Conservation (phyloP, 2,888 invertebrate genomes). For the Pollenia griseotomentosa region DNA sequence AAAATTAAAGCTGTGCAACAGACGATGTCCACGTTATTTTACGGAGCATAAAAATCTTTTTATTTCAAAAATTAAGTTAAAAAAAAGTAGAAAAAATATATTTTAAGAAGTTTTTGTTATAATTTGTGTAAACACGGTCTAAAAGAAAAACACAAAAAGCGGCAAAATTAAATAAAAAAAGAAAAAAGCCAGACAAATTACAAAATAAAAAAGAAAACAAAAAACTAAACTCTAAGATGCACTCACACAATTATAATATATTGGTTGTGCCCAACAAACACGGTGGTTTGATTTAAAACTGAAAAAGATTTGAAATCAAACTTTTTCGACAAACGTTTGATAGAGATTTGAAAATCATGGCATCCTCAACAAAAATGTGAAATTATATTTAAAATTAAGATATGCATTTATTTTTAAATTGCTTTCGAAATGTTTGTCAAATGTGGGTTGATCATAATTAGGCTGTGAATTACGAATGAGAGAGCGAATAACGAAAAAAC, state of each 20-base stretch:
- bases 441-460: too few relatives aligned
- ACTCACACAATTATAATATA: neutral
- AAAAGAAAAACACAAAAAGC: slow-evolving; percentile 43
- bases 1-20: slow-evolving; percentile 48
- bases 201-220: neutral
- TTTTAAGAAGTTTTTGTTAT: slow-evolving; percentile 48
- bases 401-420: too few relatives aligned
- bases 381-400: too few relatives aligned
- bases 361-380: too few relatives aligned
- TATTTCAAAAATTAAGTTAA: slow-evolving; percentile 52
- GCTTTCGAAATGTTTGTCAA: too few relatives aligned
- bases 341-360: too few relatives aligned
- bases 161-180: slow-evolving; percentile 46
- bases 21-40: slow-evolving; percentile 49
- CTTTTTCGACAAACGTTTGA: too few relatives aligned
- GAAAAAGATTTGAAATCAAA: too few relatives aligned
- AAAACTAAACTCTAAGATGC: neutral
- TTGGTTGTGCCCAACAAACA: too few relatives aligned
- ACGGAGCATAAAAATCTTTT: slow-evolving; percentile 40
- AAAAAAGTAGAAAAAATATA: slow-evolving; percentile 19
- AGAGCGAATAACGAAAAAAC: too few relatives aligned
- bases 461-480: too few relatives aligned
- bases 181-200: slow-evolving; percentile 57
- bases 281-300: too few relatives aligned
- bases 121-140: slow-evolving; percentile 43